These are phyloP conservation scores for Cydia fagiglandana DNA, from an alignment of 1,140 invertebrate species.

Conservation along the genomic window DNA sequence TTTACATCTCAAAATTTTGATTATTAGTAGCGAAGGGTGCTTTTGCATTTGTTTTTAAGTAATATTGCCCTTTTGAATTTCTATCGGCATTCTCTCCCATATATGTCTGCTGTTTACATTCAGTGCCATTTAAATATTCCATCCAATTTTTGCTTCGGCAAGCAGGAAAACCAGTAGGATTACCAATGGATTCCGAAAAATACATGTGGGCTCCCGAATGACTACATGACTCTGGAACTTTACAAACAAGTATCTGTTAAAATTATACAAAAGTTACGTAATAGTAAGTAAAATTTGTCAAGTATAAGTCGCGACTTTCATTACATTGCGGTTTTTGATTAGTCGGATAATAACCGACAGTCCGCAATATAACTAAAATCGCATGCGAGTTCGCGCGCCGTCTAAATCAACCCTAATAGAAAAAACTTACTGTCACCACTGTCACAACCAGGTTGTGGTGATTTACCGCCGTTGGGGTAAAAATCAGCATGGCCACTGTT, in stretches of 20 bases:
- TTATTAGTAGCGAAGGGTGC: constrained; percentile 37
- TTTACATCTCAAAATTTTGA: too few species aligned
- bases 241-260: not conserved
- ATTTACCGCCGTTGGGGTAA: constrained; percentile 74
- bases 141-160: constrained; percentile 79
- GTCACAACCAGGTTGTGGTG: constrained; percentile 74
- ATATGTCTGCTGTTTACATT: constrained; percentile 60
- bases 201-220: constrained; percentile 84
- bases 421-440: constrained; percentile 60
- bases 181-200: constrained; percentile 82
- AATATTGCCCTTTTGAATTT: constrained; percentile 38
- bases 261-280: not conserved
- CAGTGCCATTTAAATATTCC: constrained; percentile 69
- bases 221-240: constrained; percentile 82
- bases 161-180: constrained; percentile 78
- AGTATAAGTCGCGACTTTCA: too few species aligned
- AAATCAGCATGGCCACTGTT: constrained; percentile 77
- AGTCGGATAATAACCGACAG: too few species aligned
- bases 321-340: too few species aligned
- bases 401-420: not conserved
- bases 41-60: constrained; percentile 41
- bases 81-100: constrained; percentile 42
- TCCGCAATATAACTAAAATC: too few species aligned
- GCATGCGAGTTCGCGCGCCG: too few species aligned
- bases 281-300: not conserved